Conservation (phyloP, 2,888 invertebrate genomes). For the Tachina lurida region DNA sequence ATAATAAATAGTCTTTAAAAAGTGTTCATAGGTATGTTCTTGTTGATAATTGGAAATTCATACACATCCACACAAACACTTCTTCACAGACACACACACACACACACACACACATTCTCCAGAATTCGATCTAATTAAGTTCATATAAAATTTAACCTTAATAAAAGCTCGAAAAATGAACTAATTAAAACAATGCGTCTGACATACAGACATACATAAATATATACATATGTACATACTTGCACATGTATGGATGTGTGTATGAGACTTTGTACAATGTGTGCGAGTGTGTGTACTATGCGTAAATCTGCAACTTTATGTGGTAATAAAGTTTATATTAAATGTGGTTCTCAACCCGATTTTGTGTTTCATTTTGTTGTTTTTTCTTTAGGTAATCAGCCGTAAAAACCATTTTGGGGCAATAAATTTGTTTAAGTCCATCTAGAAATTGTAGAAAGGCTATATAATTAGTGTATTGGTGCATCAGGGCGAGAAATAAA, state of each 20-base stretch:
- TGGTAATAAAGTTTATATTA: constrained; percentile 2
- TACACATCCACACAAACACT: not conserved
- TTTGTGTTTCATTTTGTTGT: not conserved
- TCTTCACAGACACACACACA: no score
- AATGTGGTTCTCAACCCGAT: constrained; percentile 12
- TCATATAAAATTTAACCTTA: constrained; percentile 28
- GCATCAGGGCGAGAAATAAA: no score
- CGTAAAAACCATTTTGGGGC: not conserved
- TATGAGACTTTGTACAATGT: not conserved
- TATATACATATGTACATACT: no score
- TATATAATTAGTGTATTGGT: no score
- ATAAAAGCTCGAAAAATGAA: constrained; percentile 12
- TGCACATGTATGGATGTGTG: no score
- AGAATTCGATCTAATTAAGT: constrained; percentile 44
- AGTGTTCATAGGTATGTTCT: constrained; percentile 14
- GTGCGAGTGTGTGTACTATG: not conserved
- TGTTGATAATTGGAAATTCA: constrained; percentile 7
- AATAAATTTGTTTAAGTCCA: not conserved
- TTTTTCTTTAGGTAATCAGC: not conserved
- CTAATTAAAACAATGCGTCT: constrained; percentile 12
- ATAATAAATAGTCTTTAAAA: constrained; percentile 51
- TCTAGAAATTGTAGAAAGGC: no score
- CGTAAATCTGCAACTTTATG: not conserved
- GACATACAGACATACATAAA: not conserved
- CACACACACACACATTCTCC: not conserved